These are phyloP conservation scores for Channa striata DNA, from an alignment of 2,797 vertebrate species.

Conservation along the genomic window DNA sequence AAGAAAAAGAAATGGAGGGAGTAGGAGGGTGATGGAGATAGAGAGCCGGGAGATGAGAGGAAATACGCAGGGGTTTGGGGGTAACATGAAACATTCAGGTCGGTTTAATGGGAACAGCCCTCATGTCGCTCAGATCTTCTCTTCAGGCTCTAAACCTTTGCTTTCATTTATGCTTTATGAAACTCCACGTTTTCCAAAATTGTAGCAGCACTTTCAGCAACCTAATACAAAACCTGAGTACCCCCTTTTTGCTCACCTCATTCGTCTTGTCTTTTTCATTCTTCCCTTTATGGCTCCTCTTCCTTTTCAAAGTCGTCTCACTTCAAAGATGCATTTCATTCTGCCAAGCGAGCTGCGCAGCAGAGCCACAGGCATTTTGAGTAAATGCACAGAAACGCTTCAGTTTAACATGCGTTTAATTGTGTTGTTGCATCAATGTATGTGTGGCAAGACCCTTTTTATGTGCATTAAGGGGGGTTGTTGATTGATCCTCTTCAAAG, in stretches of 20 bases:
- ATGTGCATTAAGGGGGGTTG: conserved; percentile 6
- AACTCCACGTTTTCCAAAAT: conserved; percentile 38
- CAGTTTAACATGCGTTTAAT: conserved; percentile 37
- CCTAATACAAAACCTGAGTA: conserved; percentile 24
- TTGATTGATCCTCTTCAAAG: not conserved
- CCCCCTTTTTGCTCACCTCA: conserved; percentile 40
- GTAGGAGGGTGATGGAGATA: conserved; percentile 51
- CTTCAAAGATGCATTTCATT: conserved; percentile 36
- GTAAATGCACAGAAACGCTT: conserved; percentile 39
- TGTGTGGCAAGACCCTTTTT: conserved; percentile 44
- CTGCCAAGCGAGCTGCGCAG: conserved; percentile 15
- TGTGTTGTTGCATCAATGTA: conserved; percentile 36
- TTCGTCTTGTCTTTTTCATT: conserved; percentile 33
- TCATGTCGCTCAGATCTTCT: conserved; percentile 32
- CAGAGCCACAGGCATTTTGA: conserved; percentile 36
- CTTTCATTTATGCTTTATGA: conserved; percentile 40
- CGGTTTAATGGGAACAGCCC: conserved; percentile 51
- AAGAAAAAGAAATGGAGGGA: conserved; percentile 45
- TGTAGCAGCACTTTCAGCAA: conserved; percentile 27
- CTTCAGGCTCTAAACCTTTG: conserved; percentile 26
- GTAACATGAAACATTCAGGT: conserved; percentile 32
- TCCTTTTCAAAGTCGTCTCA: conserved; percentile 52
- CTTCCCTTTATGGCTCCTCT: conserved; percentile 34
- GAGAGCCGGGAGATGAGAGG: conserved; percentile 52
- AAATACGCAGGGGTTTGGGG: conserved; percentile 41